These are phyloP conservation scores for Actinopyga echinites DNA, from an alignment of 53 echinoderm and acorn worm species.

Conservation along the genomic window DNA sequence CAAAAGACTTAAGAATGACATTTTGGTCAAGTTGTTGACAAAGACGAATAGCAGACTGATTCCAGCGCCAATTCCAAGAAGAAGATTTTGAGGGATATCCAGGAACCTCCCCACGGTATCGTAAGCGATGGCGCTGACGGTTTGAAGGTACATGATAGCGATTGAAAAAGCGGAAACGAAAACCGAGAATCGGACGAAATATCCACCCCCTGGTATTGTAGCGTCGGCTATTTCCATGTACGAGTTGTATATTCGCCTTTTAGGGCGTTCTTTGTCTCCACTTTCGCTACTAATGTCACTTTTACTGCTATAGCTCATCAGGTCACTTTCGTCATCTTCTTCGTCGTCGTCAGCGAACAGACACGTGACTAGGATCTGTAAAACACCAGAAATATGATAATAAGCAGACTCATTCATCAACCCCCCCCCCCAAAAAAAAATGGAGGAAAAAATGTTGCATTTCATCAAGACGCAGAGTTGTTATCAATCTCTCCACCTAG, in stretches of 20 bases:
- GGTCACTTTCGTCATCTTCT: background rate
- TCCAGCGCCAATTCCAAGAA: background rate
- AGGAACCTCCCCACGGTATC: background rate
- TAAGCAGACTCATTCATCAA: too few species aligned
- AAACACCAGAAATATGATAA: background rate
- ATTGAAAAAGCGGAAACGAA: background rate
- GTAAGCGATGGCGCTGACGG: conserved; percentile 4
- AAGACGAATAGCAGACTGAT: background rate
- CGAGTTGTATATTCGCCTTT: background rate
- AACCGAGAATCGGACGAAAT: background rate
- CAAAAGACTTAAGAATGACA: background rate
- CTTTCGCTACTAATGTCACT: background rate
- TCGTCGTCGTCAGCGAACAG: background rate
- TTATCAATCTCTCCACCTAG: too few species aligned
- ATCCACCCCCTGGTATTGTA: background rate
- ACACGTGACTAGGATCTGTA: conserved; percentile 12
- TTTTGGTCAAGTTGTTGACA: background rate
- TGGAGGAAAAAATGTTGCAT: too few species aligned
- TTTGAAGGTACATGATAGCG: conserved; percentile 13
- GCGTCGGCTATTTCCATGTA: conserved; percentile 35
- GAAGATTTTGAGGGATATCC: background rate
- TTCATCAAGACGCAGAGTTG: too few species aligned
- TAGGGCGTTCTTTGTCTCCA: background rate
- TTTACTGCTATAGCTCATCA: background rate
- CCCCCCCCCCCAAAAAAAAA: too few species aligned